Conservation (phyloP, 2,888 invertebrate genomes). For the Epiblema foenella region DNA sequence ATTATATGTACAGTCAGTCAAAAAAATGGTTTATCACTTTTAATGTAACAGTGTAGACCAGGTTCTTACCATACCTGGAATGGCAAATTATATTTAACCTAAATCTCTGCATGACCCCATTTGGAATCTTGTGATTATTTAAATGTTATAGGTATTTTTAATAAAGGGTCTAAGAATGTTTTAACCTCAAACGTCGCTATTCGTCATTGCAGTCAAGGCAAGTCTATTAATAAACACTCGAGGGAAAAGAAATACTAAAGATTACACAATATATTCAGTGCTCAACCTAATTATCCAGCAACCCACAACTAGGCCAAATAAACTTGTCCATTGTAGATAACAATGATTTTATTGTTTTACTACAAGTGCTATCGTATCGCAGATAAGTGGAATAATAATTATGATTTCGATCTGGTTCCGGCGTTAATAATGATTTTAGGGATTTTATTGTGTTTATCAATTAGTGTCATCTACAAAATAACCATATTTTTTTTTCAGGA, state of each 20-base stretch:
- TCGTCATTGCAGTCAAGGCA: slow-evolving; percentile 42
- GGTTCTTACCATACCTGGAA: no score
- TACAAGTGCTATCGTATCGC: slow-evolving; percentile 43
- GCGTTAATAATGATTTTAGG: background rate
- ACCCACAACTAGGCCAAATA: slow-evolving; percentile 70
- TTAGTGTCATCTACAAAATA: background rate
- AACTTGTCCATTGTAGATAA: slow-evolving; percentile 61
- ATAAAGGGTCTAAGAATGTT: background rate
- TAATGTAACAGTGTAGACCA: no score
- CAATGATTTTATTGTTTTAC: slow-evolving; percentile 70
- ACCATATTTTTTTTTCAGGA: no score
- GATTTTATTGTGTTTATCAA: slow-evolving; percentile 22
- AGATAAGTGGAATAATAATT: slow-evolving; percentile 10
- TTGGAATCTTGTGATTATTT: background rate
- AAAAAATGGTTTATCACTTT: no score
- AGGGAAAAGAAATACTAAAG: slow-evolving; percentile 58
- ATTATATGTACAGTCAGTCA: no score
- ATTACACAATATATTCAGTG: slow-evolving; percentile 59
- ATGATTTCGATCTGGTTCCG: slow-evolving; percentile 11
- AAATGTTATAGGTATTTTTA: background rate
- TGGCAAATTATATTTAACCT: no score
- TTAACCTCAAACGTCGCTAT: slow-evolving; percentile 28
- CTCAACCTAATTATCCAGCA: slow-evolving; percentile 76
- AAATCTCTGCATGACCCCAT: background rate
- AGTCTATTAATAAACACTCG: slow-evolving; percentile 40